Evolutionary conservation across 2,797 vertebrate genomes (phyloP), one percentile per base, ranked within the genome.

Genomic region (Tangara arthus): DNA sequence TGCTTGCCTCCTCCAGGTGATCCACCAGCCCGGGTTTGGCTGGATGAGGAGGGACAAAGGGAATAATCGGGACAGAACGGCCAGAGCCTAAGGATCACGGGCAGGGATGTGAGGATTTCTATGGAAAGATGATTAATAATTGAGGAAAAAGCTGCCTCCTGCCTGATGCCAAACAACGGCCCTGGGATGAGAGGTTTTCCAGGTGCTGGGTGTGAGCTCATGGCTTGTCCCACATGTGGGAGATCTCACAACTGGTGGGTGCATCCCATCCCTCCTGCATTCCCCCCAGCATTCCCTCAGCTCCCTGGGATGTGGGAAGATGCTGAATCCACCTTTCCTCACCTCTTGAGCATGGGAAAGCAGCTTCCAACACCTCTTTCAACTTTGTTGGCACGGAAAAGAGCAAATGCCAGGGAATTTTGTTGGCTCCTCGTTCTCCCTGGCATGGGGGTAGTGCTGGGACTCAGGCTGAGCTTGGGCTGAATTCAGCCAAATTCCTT

Each of bases 21-120:
- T 50, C 63, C 53, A 9, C 42, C 46, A 41, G 13, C 30, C 32
- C 0, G 0, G 8, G 12, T 52, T 65, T 61, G 73, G 39, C 81
- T 39, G 83, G 44, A 47, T 16, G 22, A 53, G 47, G 42, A 32
- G 41, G 19, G 24, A 52, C 30, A 32, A 63, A 63, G 66, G 59
- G 53, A 87, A 50, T 22, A 3, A 4, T 7, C 0, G 0, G 50
- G 49, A 50, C 8, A 13, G 73, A 66, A 55, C 0, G 3, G 19
- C 47, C 42, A 57, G 32, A 57, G 42, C 41, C 28, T 34, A 12
- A 66, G 2, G 2, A 11, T 0, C n/a, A 27, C 21, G 20, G 50
- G 50, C 39, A 37, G 56, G 35, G 59, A 22, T 32, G 55, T 30
- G 42, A 91, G 69, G 55, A 42, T 80, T 71, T 72, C 11, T 34